phyloP scores from a whole-genome alignment of 2,888 invertebrate genomes.

The Chesias legatella region DNA sequence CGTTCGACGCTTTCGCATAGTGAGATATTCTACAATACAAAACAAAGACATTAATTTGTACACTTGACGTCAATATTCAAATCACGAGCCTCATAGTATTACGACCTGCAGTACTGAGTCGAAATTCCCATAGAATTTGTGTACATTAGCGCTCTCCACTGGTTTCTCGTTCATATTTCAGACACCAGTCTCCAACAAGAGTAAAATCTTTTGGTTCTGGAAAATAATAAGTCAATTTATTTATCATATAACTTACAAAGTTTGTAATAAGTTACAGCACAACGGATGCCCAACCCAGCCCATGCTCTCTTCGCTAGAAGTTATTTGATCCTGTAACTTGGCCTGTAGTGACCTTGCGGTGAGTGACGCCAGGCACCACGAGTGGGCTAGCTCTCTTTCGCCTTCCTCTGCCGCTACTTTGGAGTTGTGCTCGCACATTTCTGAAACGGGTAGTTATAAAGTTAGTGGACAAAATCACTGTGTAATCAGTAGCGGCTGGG shows the following conservation, averaged over 20 bases:
- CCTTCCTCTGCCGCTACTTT: conserved; percentile 87
- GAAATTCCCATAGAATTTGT: too few relatives aligned
- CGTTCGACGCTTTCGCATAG: conserved; percentile 89
- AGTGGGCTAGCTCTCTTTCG: conserved; percentile 90
- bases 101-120: too few relatives aligned
- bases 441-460: conserved; percentile 38
- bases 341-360: conserved; percentile 78
- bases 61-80: too few relatives aligned
- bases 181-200: too few relatives aligned
- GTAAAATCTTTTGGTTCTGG: too few relatives aligned
- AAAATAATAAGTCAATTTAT: too few relatives aligned
- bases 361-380: conserved; percentile 91
- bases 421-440: conserved; percentile 91
- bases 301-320: conserved; percentile 83
- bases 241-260: conserved; percentile 86
- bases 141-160: too few relatives aligned
- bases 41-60: conserved; percentile 3
- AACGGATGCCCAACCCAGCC: conserved; percentile 93
- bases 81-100: too few relatives aligned
- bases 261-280: conserved; percentile 90
- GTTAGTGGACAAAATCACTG: too few relatives aligned
- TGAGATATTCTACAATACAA: conserved; percentile 84
- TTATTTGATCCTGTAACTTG: conserved; percentile 53
- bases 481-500: too few relatives aligned
- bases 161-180: too few relatives aligned